Percentiles rank a stretch among this genome's conserved stretches.
Conservation (phyloP, 1,140 invertebrate genomes). For the Drosophila orosa region DNA sequence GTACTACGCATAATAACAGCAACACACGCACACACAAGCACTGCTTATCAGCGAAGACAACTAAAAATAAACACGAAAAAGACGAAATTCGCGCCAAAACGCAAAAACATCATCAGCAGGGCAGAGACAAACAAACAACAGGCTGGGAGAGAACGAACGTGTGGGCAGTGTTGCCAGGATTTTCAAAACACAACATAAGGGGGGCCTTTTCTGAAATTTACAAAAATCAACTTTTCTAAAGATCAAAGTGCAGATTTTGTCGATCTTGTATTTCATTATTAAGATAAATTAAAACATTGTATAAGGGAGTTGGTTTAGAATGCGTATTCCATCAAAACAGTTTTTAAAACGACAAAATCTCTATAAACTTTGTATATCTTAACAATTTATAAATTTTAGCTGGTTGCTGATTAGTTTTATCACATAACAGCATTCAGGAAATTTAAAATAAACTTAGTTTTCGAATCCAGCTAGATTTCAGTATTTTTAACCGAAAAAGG, state of each 20-base stretch:
- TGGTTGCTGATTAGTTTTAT: not conserved
- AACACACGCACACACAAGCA: slow-evolving; percentile 19
- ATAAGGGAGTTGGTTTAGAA: not conserved
- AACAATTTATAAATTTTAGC: not conserved
- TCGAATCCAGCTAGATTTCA: not conserved
- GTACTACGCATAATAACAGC: slow-evolving; percentile 51
- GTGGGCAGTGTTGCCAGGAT: slow-evolving; percentile 6
- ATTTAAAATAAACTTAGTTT: not conserved
- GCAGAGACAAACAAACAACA: slow-evolving; percentile 49
- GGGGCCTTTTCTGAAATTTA: not conserved
- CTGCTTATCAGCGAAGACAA: slow-evolving; percentile 65
- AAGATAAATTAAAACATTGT: not conserved
- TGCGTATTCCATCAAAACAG: not conserved
- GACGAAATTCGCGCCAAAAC: slow-evolving; percentile 70
- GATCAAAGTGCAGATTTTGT: not conserved
- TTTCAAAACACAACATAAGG: not conserved
- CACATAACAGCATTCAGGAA: not conserved
- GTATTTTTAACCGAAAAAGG: slow-evolving; percentile 2
- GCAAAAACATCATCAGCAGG: slow-evolving; percentile 47
- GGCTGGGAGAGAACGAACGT: slow-evolving; percentile 3
- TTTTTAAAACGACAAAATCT: not conserved
- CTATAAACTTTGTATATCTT: not conserved
- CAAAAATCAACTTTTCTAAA: too few relatives aligned
- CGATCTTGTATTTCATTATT: not conserved
- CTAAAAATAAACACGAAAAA: slow-evolving; percentile 75